Conservation (phyloP, 1,140 invertebrate species). For the Drosophila simulans region DNA sequence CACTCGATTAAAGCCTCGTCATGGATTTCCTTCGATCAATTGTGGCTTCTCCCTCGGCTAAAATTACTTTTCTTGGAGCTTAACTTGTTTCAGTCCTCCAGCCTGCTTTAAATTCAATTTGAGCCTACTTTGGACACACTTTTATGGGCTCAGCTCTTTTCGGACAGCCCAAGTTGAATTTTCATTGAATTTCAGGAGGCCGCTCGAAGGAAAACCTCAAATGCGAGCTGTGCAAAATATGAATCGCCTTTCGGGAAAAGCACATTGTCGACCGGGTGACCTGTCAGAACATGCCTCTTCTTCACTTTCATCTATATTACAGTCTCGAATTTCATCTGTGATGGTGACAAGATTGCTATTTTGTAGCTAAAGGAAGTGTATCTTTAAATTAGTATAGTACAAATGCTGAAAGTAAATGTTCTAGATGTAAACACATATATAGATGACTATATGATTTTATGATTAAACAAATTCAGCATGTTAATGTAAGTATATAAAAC, state of each 20-base stretch:
- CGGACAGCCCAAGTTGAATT: slow-evolving; percentile 30
- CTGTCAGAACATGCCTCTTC: slow-evolving; percentile 44
- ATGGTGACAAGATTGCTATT: not conserved
- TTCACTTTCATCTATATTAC: slow-evolving; percentile 15
- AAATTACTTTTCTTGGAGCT: slow-evolving; percentile 42
- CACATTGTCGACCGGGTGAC: slow-evolving; percentile 17
- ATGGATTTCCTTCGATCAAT: slow-evolving; percentile 27
- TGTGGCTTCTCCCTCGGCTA: slow-evolving; percentile 25
- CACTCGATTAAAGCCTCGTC: slow-evolving; percentile 25
- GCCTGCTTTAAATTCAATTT: slow-evolving; percentile 47
- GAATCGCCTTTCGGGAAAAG: slow-evolving; percentile 36
- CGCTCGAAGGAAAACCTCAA: slow-evolving; percentile 29
- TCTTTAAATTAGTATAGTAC: too few relatives aligned
- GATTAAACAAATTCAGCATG: too few relatives aligned
- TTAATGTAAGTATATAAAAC: too few relatives aligned
- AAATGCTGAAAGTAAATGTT: too few relatives aligned
- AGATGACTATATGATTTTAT: too few relatives aligned
- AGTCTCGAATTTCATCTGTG: not conserved
- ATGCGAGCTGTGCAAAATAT: slow-evolving; percentile 38
- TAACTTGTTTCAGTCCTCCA: slow-evolving; percentile 23
- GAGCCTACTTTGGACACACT: slow-evolving; percentile 41
- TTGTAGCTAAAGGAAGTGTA: not conserved
- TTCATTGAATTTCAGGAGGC: slow-evolving; percentile 44
- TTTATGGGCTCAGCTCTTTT: slow-evolving; percentile 45
- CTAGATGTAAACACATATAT: too few relatives aligned